Base-by-base conservation (phyloP, 2,797 vertebrate species). In the Fundulus diaphanus region DNA sequence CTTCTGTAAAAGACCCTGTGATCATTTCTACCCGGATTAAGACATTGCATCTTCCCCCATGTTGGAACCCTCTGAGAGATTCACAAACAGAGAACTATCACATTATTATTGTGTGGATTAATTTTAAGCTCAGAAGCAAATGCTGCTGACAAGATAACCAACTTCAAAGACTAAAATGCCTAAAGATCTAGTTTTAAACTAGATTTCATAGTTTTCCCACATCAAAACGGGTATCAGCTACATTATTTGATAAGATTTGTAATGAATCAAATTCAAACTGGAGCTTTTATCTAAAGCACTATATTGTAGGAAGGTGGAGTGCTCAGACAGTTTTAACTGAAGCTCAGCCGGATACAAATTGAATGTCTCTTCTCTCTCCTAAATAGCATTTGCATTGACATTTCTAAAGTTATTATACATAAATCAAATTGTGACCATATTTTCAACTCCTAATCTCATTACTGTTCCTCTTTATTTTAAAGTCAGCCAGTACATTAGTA, bases 21-120 rank as follows among this genome's bases (percentile, higher is more conserved):
- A 87, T 90, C 80, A 83, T 86, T 89, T 79, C 81, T 85, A 78
- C 76, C 80, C 8, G 84, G 87, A 83, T 90, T 89, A 87, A 83
- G 90, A 92, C 71, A 76, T 87, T 83, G 67, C 61, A 70, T 85
- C 67, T 79, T 51, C 68, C 87, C 68, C 80, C 57, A 73, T 80
- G 77, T 86, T 78, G 74, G 80, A 70, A 80, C 70, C 65, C 48
- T 59, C 5, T 78, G 76, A 85, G 78, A 80, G 37, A 78, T 49
- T 78, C 56, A 82, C 70, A 78, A 63, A 82, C 74, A 83, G 72
- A 83, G 81, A 83, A 78, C 65, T 79, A 65, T 85, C 31, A 61
- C 18, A 35, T 61, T 84, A 82, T 89, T 84, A 86, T 90, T 91
- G 82, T 85, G 74, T 86, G 88, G 88, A 92, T 90, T 91, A 80